phyloP scores from a whole-genome alignment of 2,888 invertebrate species.

The Harpagoxenus sublaevis region DNA sequence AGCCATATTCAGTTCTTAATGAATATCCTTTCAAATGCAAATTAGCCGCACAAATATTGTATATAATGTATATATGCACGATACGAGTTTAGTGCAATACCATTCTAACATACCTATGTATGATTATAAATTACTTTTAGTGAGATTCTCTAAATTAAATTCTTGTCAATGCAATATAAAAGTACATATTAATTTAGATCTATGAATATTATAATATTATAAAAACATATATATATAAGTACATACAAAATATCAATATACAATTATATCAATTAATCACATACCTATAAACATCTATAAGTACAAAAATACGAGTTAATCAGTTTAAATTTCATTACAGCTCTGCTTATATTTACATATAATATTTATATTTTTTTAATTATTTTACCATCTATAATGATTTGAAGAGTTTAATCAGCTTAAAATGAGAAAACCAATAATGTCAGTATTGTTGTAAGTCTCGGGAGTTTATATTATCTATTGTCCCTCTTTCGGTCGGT shows the following conservation, averaged over 20 bases:
- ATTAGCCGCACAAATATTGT: neutral
- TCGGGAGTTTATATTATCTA: slow-evolving; percentile 82
- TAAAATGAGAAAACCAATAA: slow-evolving; percentile 35
- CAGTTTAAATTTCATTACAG: neutral
- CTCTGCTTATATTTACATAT: neutral
- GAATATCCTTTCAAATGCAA: slow-evolving; percentile 20
- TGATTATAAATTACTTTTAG: neutral
- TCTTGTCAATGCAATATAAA: neutral
- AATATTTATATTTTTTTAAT: neutral
- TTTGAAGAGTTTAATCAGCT: neutral
- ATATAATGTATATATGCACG: neutral
- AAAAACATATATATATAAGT: neutral
- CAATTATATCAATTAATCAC: no score
- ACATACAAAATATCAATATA: neutral
- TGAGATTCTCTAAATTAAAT: neutral
- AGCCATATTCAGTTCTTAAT: slow-evolving; percentile 8
- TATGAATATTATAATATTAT: neutral
- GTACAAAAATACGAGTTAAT: neutral
- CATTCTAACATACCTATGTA: neutral
- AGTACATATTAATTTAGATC: neutral
- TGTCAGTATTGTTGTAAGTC: slow-evolving; percentile 35
- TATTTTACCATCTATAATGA: neutral
- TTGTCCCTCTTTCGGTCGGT: slow-evolving; percentile 73
- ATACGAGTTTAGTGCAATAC: neutral
- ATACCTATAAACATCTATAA: neutral